Base-by-base conservation (phyloP, 2,888 invertebrate species). In the Xiphydria camelus region DNA sequence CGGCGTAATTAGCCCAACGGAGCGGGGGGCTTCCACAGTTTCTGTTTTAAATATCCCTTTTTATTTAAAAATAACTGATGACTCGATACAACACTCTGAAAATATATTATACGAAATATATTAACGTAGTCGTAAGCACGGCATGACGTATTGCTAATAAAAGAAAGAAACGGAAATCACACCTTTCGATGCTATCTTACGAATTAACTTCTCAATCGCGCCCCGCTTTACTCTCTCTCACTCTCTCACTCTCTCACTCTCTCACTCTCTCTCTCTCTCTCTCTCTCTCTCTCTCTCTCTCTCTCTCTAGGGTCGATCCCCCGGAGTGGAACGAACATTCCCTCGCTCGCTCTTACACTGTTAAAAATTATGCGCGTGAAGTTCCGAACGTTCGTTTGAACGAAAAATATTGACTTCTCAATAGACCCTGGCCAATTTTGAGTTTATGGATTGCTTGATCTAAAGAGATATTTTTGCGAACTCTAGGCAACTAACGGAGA, bases 31-130 rank as follows among this genome's bases (percentile, higher is more conserved):
- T n/a, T n/a, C n/a, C n/a, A 41, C 19, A 14, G 0, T 5, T 18
- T 21, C 10, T 9, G 18, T 32, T 33, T 58, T 58, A 55, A 62
- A 62, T 61, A 62, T 55, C 62, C 62, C 58, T 55, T 62, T 68
- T 70, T 68, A 61, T 64, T 68, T 53, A 47, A 60, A 68, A 64
- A 58, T 55, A 62, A 57, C 41, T 47, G 36, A 51, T 53, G 57
- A 57, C 55, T 64, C 52, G 59, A 56, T 67, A 68, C 57, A 69
- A 52, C 49, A 61, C 53, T 58, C 45, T 49, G 48, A 53, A 50
- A 57, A 57, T 61, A 60, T 56, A 59, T 57, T 53, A 51, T 49
- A 32, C 33, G 40, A 51, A 45, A 49, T 45, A 41, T 41, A 44
- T 47, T 22, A 34, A 34, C 34, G 19, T 18, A 34, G 34, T 29